Evolutionary conservation across 1,140 invertebrate genomes (phyloP), one percentile per base, ranked within the genome.

Genomic region (Drosophila erecta): DNA sequence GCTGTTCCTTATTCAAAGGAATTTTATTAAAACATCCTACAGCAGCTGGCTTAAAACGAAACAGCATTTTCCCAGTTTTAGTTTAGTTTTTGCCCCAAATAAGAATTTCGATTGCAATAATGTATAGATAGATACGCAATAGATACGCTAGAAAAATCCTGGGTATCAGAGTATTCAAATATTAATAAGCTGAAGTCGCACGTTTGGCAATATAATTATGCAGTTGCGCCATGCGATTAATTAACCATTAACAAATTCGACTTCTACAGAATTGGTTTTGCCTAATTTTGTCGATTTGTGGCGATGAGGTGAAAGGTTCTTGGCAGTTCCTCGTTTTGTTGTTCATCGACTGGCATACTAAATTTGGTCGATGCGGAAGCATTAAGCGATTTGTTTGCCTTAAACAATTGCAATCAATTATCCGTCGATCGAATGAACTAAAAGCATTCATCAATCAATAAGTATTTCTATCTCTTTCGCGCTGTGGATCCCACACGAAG

Each of bases 391-490:
- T 73, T 74, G 71, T 74, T 74, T 49, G 33, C 50, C 70, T 44
- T 74, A 75, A 75, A 74, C 72, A 75, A 75, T 75, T 75, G 72
- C 70, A 74, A 75, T 74, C 59, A 64, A 74, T 75, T 75, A 65
- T 57, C 44, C 41, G 27, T 17, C 50, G 49, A 55, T 53, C 41
- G 60, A 40, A 53, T 56, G 41, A 51, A 69, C 50, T 69, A 70
- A 70, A 70, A 70, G 66, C 66, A 70, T 69, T 56, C 66, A 70
- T 69, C 66, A 69, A 70, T 70, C 66, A 69, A 53, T 27, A 15
- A 7, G 4, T 33, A 24, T 53, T 1, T 38, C 20, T 15, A 27
- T 15, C 47, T 61, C 30, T 40, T 22, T 61, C 4, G 3, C 14
- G n/a, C 8, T 8, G 5, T 30, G 14, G 17, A 60, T 24, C 65